These are phyloP conservation scores for Yponomeuta evonymella DNA, from an alignment of 2,888 invertebrate species.

Conservation along the genomic window DNA sequence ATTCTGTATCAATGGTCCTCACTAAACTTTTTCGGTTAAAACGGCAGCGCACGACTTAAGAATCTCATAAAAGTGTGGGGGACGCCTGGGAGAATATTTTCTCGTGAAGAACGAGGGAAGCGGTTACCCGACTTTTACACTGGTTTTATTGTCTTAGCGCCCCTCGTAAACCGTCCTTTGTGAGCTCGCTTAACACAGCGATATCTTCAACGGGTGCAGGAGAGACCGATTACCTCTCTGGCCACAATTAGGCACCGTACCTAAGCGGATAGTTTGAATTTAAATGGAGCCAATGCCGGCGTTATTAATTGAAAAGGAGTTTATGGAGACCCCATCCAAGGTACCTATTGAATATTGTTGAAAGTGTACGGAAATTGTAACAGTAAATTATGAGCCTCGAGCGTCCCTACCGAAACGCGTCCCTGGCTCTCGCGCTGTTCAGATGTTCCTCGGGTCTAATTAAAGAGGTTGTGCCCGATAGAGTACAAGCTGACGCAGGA, in stretches of 20 bases:
- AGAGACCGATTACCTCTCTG: conserved; percentile 39
- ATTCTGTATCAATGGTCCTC: conserved; percentile 42
- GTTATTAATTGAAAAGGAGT: conserved; percentile 51
- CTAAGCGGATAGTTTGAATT: conserved; percentile 61
- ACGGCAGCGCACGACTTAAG: conserved; percentile 49
- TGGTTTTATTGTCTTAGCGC: conserved; percentile 65
- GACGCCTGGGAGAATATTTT: conserved; percentile 42
- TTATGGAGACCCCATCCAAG: conserved; percentile 38
- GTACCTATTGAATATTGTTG: conserved; percentile 54
- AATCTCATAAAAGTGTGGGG: conserved; percentile 59
- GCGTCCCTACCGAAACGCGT: conserved; percentile 20
- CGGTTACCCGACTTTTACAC: conserved; percentile 69
- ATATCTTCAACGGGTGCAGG: conserved; percentile 53
- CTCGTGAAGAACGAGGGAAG: conserved; percentile 44
- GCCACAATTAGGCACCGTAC: conserved; percentile 47
- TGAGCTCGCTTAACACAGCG: conserved; percentile 64
- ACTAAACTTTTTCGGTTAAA: conserved; percentile 45
- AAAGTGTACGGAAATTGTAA: conserved; percentile 43
- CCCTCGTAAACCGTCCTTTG: conserved; percentile 63
- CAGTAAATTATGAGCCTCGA: conserved; percentile 55
- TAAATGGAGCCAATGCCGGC: conserved; percentile 55
- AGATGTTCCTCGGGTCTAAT: conserved; percentile 46
- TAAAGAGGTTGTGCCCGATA: conserved; percentile 33
- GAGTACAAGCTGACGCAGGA: background rate
- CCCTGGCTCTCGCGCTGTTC: conserved; percentile 36